Base-by-base conservation (phyloP, 1,140 invertebrate genomes). In the Temnothorax longispinosus region DNA sequence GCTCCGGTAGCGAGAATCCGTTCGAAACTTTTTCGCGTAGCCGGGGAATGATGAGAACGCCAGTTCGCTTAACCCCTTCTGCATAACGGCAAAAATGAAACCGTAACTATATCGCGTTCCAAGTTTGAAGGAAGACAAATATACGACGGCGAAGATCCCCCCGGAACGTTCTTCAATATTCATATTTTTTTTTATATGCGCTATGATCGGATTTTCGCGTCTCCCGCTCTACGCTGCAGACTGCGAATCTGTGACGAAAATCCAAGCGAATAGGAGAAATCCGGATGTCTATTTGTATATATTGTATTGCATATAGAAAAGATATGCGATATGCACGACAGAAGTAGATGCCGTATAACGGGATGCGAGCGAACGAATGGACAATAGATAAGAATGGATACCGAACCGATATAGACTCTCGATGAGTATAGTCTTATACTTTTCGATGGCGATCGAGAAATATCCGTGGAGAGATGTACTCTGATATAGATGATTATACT, bases 31-130 rank as follows among this genome's bases (percentile, higher is more conserved):
- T 38, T 50, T 47, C 69, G 62, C 47, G n/a, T n/a, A 38, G 62
- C 3, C 47, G 21, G 69, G 6, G 18, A 32, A 77, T 47, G 56
- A 71, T 18, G 64, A 71, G 64, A 71, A 60, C 11, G 13, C 11
- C 54, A 44, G 7, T 50, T 74, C 44, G 38, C 54, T 60, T 58
- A 60, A 74, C 41, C n/a, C 69, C 67, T 84, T 71, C 38, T 47
- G 54, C 80, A 81, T 27, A 44, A 41, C 41, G 52, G 54, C 32
- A 60, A 75, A 82, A 72, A 84, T 81, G 50, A 71, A 81, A 64
- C 64, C 50, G 21, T 47, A 58, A 58, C 54, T 74, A 47, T 52
- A 52, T 56, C 15, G 21, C 38, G 21, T 60, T 38, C 2, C 54
- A 67, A 82, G 74, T 82, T 74, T 32, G 52, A 21, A 47, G 21